Conservation (phyloP, 2,797 vertebrate species). For the Channallabes apus region DNA sequence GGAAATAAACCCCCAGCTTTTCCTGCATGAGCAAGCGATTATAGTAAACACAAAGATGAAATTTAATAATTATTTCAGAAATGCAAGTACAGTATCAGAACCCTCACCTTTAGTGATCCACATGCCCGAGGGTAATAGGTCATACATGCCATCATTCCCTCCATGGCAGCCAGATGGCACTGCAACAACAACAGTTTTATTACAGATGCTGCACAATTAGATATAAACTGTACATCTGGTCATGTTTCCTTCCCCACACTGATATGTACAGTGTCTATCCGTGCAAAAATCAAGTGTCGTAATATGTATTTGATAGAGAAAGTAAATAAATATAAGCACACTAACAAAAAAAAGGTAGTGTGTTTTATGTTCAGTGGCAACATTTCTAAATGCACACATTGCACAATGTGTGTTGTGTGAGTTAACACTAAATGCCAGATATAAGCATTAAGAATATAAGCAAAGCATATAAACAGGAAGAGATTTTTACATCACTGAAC, state of each 20-base stretch:
- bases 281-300: neutral
- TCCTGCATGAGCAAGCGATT: constrained; percentile 70
- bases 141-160: constrained; percentile 89
- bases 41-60: constrained; percentile 3
- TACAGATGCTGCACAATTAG: neutral
- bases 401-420: neutral
- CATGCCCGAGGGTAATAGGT: constrained; percentile 85
- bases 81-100: neutral
- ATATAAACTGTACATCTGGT: neutral
- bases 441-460: neutral
- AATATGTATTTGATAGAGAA: neutral
- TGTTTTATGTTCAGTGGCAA: no score
- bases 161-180: constrained; percentile 82
- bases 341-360: neutral
- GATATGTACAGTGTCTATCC: neutral
- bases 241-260: no score
- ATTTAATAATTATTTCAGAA: neutral
- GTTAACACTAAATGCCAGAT: neutral
- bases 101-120: constrained; percentile 82
- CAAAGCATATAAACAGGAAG: neutral
- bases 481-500: no score
- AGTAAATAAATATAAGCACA: neutral
- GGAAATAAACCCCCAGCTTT: constrained; percentile 85
- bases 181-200: constrained; percentile 43
- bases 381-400: neutral